Conservation (phyloP, 1,140 invertebrate species). For the Periplaneta americana region DNA sequence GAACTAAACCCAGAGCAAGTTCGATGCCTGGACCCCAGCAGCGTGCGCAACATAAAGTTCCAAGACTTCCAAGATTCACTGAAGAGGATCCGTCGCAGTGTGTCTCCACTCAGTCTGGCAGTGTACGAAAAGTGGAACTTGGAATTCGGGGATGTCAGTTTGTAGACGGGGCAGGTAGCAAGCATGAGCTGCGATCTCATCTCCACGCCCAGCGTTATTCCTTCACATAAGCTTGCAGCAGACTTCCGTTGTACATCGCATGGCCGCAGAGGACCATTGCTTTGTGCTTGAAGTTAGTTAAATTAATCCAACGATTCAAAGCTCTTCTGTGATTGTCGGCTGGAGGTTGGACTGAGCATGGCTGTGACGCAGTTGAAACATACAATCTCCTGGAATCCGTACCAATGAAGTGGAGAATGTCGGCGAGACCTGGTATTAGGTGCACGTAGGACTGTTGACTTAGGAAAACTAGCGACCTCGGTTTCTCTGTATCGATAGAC, state of each 20-base stretch:
- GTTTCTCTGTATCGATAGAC: neutral
- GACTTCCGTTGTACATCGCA: no score
- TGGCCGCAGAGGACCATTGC: no score
- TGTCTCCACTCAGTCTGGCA: slow-evolving; percentile 77
- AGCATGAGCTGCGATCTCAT: neutral
- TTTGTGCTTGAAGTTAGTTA: neutral
- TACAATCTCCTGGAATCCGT: neutral
- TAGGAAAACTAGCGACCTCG: neutral
- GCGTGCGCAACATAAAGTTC: slow-evolving; percentile 80
- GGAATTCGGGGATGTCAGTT: slow-evolving; percentile 82
- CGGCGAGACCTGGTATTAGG: neutral
- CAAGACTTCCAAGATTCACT: slow-evolving; percentile 88
- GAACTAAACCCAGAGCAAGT: slow-evolving; percentile 84
- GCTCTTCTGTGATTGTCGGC: neutral
- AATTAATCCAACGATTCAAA: neutral
- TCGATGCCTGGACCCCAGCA: slow-evolving; percentile 70
- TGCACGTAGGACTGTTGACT: neutral
- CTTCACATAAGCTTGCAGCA: no score
- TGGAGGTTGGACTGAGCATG: no score
- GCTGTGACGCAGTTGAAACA: neutral
- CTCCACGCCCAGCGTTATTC: no score
- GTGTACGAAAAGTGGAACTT: slow-evolving; percentile 92
- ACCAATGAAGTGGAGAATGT: no score
- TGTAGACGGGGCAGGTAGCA: slow-evolving; percentile 35
- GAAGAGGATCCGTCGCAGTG: slow-evolving; percentile 84